These are phyloP conservation scores for Bursaphelenchus okinawaensis DNA, from an alignment of 2,888 invertebrate genomes.

Conservation along the genomic window DNA sequence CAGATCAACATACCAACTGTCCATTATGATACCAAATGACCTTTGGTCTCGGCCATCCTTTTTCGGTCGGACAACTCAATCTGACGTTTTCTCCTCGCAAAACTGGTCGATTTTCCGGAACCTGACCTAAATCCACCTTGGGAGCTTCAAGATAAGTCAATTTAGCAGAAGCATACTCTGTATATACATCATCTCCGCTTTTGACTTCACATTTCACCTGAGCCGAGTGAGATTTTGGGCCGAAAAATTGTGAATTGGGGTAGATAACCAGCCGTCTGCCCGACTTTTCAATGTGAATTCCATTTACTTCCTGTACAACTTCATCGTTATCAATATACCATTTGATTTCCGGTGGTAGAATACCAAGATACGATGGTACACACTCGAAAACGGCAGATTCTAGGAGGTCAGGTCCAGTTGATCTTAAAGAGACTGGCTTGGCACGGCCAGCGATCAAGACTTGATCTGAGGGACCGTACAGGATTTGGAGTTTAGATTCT, in stretches of 20 bases:
- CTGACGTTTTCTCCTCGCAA: slow-evolving; percentile 11
- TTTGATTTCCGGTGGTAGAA: slow-evolving; percentile 19
- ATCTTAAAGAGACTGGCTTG: background rate
- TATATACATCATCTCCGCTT: slow-evolving; percentile 14
- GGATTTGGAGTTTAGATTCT: slow-evolving; percentile 24
- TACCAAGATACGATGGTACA: slow-evolving; percentile 15
- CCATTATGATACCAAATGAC: slow-evolving; percentile 25
- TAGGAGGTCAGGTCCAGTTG: background rate
- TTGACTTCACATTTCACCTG: slow-evolving; percentile 22
- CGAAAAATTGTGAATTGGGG: slow-evolving; percentile 7
- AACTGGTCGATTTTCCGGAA: slow-evolving; percentile 13
- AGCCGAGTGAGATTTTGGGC: slow-evolving; percentile 4
- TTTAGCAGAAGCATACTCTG: slow-evolving; percentile 21
- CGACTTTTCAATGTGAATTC: slow-evolving; percentile 11
- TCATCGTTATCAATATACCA: slow-evolving; percentile 33
- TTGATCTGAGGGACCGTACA: slow-evolving; percentile 25
- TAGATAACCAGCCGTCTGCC: slow-evolving; percentile 16
- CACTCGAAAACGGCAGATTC: slow-evolving; percentile 20
- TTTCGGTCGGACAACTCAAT: slow-evolving; percentile 13
- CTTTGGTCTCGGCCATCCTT: slow-evolving; percentile 29
- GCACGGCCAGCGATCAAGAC: slow-evolving; percentile 11
- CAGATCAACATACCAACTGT: background rate
- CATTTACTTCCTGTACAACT: slow-evolving; percentile 20
- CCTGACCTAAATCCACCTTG: slow-evolving; percentile 15
- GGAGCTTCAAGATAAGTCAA: slow-evolving; percentile 18